Base-by-base conservation (phyloP, 2,888 invertebrate genomes). In the Pyrochroa serraticornis region DNA sequence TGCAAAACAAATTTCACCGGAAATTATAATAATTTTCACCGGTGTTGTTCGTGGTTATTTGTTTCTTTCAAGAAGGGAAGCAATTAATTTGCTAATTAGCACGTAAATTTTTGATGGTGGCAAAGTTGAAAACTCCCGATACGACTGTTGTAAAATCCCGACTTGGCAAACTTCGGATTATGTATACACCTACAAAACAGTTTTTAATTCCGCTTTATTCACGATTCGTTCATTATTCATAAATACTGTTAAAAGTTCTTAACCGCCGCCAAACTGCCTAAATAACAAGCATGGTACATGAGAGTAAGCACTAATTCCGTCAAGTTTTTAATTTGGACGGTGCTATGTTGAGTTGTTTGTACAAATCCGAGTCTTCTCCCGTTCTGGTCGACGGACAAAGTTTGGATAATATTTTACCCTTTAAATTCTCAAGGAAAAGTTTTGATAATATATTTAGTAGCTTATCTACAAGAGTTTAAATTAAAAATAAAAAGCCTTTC, bases 1-100 rank as follows among this genome's bases (percentile, higher is more conserved):
- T 50, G 50, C 43, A 50, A 50, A 50, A 50, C 50, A 52, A 52
- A 52, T 52, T 52, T 22, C 22, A 5, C 22, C 41, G 10, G 33
- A 38, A 41, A 34, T 51, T 51, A 13, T 34, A 37, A 43, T 49
- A 42, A 49, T 35, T 41, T 47, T 47, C 38, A 47, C 36, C 47
- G 47, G 10, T 12, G 37, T 13, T 31, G 30, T 10, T 31, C 47
- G 22, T 5, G 22, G 22, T 5, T 22, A 22, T 22, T 22, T 22
- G 22, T 22, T 22, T 22, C 22, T 22, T 5, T 22, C 12, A 31
- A 22, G 22, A 5, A 22, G 33, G 36, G 9, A 7, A 38, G 36
- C 36, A 50, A 50, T 50, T 50, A 49, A 41, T 37, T 14, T 42
- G 30, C 13, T 41, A 47, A 47, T 47, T 22, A 22, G 22, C 22